Evolutionary conservation across 2,113 vertebrate species (phyloP).

Genomic region (Pelusios castaneus): DNA sequence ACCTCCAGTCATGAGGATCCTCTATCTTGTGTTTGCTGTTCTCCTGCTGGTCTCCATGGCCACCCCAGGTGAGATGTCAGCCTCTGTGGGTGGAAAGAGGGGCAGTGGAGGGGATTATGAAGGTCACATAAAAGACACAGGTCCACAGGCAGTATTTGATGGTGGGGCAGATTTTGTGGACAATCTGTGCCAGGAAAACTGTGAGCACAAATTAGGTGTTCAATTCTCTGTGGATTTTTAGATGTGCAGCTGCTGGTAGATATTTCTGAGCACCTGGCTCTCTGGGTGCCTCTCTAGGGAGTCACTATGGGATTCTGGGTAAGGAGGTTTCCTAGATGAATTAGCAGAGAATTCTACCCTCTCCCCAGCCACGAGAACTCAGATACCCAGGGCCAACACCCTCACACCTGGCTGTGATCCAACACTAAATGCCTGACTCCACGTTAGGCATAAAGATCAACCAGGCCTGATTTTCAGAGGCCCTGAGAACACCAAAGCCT

Average conservation of each 20-base stretch:
- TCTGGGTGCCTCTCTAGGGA: background rate
- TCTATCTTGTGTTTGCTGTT: slow-evolving; percentile 26
- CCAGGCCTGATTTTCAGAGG: background rate
- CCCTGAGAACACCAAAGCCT: background rate
- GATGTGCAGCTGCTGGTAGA: background rate
- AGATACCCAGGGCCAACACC: background rate
- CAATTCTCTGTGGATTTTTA: background rate
- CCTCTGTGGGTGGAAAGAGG: background rate
- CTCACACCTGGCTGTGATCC: background rate
- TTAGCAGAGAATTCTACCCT: background rate
- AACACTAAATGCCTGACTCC: background rate
- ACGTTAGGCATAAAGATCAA: background rate
- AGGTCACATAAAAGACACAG: background rate
- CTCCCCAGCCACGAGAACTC: background rate
- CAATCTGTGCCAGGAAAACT: background rate
- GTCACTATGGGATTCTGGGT: background rate
- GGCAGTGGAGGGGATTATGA: accelerated
- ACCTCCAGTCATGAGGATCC: slow-evolving; percentile 55
- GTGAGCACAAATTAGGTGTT: background rate
- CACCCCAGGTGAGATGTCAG: slow-evolving; percentile 54
- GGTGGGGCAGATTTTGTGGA: background rate
- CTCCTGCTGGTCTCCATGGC: slow-evolving; percentile 55
- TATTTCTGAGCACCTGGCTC: background rate
- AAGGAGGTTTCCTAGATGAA: background rate
- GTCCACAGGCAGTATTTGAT: background rate